Percentiles rank a stretch among this genome's conserved stretches.
phyloP scores from a whole-genome alignment of 2,797 vertebrate genomes.

The Sorex maritimensis region DNA sequence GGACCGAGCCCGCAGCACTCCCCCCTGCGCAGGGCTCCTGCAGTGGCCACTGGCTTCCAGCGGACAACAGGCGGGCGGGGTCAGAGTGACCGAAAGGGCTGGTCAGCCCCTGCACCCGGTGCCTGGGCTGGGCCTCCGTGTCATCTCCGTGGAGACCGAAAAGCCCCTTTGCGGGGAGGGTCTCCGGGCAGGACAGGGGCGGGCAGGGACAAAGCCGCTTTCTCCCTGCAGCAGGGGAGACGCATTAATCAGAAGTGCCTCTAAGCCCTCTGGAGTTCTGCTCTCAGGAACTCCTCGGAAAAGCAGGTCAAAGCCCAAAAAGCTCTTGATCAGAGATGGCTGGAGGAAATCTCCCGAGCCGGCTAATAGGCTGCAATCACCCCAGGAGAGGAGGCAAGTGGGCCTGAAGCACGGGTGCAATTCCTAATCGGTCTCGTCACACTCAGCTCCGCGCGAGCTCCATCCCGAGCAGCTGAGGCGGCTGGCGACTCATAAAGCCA shows the following conservation, averaged over 20 bases:
- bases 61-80: not conserved
- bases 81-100: not conserved
- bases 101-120: too few relatives aligned
- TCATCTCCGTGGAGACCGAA: too few relatives aligned
- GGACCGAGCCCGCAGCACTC: too few relatives aligned
- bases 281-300: slow-evolving; percentile 92
- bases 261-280: not conserved
- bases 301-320: slow-evolving; percentile 95
- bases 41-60: too few relatives aligned
- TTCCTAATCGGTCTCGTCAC: slow-evolving; percentile 95
- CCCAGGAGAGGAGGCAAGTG: slow-evolving; percentile 94
- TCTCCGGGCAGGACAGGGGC: slow-evolving; percentile 41
- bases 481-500: slow-evolving; percentile 95
- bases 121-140: too few relatives aligned
- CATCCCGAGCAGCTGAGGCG: slow-evolving; percentile 94
- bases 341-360: slow-evolving; percentile 94
- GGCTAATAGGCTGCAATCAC: slow-evolving; percentile 95
- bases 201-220: slow-evolving; percentile 93
- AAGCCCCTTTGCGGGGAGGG: too few relatives aligned
- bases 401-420: slow-evolving; percentile 94
- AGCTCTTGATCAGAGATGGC: slow-evolving; percentile 95
- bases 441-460: slow-evolving; percentile 94
- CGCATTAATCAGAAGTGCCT: not conserved
- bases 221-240: slow-evolving; percentile 93
- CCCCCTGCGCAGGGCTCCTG: too few relatives aligned